These are phyloP conservation scores for Theodoxus fluviatilis DNA, from an alignment of 2,888 invertebrate genomes.

Conservation along the genomic window DNA sequence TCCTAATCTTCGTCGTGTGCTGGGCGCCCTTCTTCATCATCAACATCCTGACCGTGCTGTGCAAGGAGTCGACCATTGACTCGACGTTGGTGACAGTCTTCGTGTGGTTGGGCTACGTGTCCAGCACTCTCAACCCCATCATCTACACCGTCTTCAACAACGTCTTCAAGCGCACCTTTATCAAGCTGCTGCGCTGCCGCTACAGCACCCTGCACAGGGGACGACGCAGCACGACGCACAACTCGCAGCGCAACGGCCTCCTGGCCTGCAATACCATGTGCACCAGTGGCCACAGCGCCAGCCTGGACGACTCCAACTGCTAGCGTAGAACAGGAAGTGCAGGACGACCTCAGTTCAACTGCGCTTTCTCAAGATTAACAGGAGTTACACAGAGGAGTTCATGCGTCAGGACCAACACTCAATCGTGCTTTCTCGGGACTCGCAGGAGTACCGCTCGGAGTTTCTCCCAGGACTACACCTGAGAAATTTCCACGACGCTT, in stretches of 20 bases:
- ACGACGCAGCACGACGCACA: slow-evolving; percentile 35
- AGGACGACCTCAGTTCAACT: too few relatives aligned
- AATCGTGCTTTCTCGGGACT: too few relatives aligned
- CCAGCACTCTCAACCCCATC: slow-evolving; percentile 65
- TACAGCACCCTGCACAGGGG: slow-evolving; percentile 50
- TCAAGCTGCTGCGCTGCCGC: slow-evolving; percentile 56
- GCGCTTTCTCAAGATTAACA: too few relatives aligned
- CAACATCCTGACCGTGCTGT: slow-evolving; percentile 69
- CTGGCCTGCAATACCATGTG: slow-evolving; percentile 24
- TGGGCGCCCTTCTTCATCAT: slow-evolving; percentile 65
- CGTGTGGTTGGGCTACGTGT: slow-evolving; percentile 64
- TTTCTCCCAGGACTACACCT: too few relatives aligned
- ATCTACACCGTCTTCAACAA: slow-evolving; percentile 66
- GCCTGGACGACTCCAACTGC: neutral
- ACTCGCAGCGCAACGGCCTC: slow-evolving; percentile 20
- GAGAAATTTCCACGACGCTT: too few relatives aligned
- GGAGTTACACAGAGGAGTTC: too few relatives aligned
- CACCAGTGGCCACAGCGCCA: slow-evolving; percentile 21
- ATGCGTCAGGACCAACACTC: too few relatives aligned
- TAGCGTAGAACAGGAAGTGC: slow-evolving; percentile 23
- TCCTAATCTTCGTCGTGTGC: slow-evolving; percentile 62
- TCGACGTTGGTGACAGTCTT: slow-evolving; percentile 59
- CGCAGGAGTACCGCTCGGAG: too few relatives aligned
- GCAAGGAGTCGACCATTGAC: slow-evolving; percentile 77
- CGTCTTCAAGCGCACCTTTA: slow-evolving; percentile 61